Evolutionary conservation across 2,113 vertebrate species (phyloP).

Genomic region (Genyomyrus donnyi): DNA sequence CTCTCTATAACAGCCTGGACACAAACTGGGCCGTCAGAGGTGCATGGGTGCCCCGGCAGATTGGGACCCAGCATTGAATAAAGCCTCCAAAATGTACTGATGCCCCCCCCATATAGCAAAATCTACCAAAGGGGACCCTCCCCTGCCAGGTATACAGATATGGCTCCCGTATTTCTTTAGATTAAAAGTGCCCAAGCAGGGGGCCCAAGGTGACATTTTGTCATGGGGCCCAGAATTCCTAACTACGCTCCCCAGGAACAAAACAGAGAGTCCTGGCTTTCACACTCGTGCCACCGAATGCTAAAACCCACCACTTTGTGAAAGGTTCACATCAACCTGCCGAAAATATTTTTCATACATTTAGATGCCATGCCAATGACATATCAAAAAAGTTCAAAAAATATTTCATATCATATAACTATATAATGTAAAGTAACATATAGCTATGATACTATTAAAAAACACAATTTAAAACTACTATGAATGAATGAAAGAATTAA

Average conservation of each 20-base stretch:
- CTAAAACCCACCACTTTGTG: not conserved
- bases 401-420: not conserved
- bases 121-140: not conserved
- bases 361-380: not conserved
- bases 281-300: not conserved
- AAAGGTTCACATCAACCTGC: not conserved
- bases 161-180: not conserved
- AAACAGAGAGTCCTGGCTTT: not conserved
- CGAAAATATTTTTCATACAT: not conserved
- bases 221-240: not conserved
- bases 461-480: not conserved
- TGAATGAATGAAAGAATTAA: not conserved
- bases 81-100: not conserved
- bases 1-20: not conserved
- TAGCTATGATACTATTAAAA: not conserved
- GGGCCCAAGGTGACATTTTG: not conserved
- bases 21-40: not conserved
- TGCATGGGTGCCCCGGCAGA: not conserved
- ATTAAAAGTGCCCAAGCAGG: not conserved
- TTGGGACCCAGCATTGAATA: not conserved
- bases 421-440: not conserved
- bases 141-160: no score
- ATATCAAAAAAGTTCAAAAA: not conserved
- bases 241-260: not conserved
- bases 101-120: not conserved